Base-by-base conservation (phyloP, 2,888 invertebrate species). In the Nemurella pictetii region DNA sequence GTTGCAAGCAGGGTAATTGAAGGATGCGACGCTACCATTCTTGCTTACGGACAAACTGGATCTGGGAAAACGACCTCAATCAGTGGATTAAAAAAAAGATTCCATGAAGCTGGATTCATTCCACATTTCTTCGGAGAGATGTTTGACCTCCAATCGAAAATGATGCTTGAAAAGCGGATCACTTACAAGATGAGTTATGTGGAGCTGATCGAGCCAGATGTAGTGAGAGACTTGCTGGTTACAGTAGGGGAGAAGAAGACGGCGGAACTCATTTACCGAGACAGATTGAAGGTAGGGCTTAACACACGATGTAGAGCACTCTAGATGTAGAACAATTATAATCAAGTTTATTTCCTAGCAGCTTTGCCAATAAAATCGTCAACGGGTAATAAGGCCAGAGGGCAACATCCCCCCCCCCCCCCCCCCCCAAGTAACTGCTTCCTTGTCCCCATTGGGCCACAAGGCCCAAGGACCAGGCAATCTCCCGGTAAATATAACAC, bases 61-160 rank as follows among this genome's bases (percentile, higher is more conserved):
- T 81, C 80, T 25, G 80, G 80, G 27, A 81, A 81, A 35, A 81
- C 35, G 26, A 25, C n/a, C 36, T 35, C 80, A n/a, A 26, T 35
- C n/a, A 25, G 25, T 15, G 80, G 80, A 25, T 7, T 81, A 20
- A n/a, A n/a, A 3, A 81, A 35, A 20, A 81, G n/a, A 4, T 35
- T 81, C 25, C 30, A 81, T n/a, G 36, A 81, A 0, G 12, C 32
- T 30, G 80, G 80, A 4, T 20, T 81, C 1, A 26, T 35, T 9
- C 80, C 80, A 1, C 32, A 26, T 5, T 26, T 81, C n/a, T 25
- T 81, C 2, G 32, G 25, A 26, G 80, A 30, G 25, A 3, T 81
- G 80, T 81, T 81, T 20, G 80, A 81, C 20, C 32, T 35, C 36
- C 29, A 81, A 36, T 3, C 26, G n/a, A 81, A 20, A 25, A 0